These are phyloP conservation scores for Andrena fulva DNA, from an alignment of 2,888 invertebrate species.

Conservation along the genomic window DNA sequence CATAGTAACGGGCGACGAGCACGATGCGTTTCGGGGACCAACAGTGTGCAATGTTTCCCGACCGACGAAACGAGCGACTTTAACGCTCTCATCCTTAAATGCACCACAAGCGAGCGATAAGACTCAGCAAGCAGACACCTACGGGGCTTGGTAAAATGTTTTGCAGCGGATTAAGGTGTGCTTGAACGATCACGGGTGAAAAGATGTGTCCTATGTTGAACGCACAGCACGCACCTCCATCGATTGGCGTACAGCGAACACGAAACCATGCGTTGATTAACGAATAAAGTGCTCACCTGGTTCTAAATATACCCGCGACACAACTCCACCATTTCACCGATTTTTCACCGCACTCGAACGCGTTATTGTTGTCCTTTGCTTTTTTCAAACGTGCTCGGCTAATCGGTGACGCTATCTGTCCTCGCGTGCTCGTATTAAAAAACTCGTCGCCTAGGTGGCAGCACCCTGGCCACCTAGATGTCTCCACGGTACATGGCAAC, in stretches of 20 bases:
- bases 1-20: slow-evolving; percentile 10
- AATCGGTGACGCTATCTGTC: slow-evolving; percentile 63
- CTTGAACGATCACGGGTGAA: slow-evolving; percentile 21
- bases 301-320: slow-evolving; percentile 76
- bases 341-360: slow-evolving; percentile 72
- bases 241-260: slow-evolving; percentile 25
- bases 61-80: neutral
- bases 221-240: slow-evolving; percentile 10
- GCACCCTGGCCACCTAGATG: neutral
- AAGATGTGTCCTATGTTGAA: neutral
- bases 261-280: slow-evolving; percentile 18
- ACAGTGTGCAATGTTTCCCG: neutral
- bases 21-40: slow-evolving; percentile 5
- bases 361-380: slow-evolving; percentile 75
- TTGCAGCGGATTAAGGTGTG: slow-evolving; percentile 27
- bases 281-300: slow-evolving; percentile 74
- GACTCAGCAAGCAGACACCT: slow-evolving; percentile 56
- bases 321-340: slow-evolving; percentile 78
- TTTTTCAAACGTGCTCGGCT: slow-evolving; percentile 67
- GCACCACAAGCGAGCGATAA: slow-evolving; percentile 15
- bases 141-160: slow-evolving; percentile 45
- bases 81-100: slow-evolving; percentile 10
- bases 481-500: neutral
- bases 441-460: neutral
- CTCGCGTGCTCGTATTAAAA: slow-evolving; percentile 15